Evolutionary conservation across 1,140 invertebrate species (phyloP), one percentile per base, ranked within the genome.

Genomic region (Odontomachus brunneus): DNA sequence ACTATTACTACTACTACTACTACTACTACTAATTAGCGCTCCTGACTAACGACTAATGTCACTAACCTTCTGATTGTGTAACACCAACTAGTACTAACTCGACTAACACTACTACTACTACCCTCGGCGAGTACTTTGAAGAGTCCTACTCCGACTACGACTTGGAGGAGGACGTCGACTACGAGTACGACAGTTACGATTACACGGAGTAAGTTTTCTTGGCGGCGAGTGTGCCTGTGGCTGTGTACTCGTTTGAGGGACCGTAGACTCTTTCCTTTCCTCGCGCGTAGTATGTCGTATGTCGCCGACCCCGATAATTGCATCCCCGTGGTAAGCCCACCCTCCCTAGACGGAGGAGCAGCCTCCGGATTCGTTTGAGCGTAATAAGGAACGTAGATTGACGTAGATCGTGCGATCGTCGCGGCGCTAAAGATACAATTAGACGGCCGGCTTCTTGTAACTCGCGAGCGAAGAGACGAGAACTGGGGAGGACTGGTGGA

Each of bases 111-210:
- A 44, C 38, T 11, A 44, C 38, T 44, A 44, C 38, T 44, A 92
- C 92, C 85, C 74, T 92, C 84, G 90, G 88, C 85, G 92, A 94
- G 84, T 93, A 93, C 84, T 90, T 88, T 89, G 92, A 94, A 82
- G 92, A 94, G 85, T 91, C 91, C 87, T 91, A 94, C 87, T 91
- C 90, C 84, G 92, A 94, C 86, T 93, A 94, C 87, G 93, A 94
- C 86, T 91, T 91, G 83, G 93, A 94, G 84, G 93, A 93, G 88
- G 92, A 93, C 44, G 72, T 90, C 84, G 92, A 94, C 90, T 91
- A 94, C 84, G 93, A 94, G 59, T 91, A 93, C 84, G 92, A 93
- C 83, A 92, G 90, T 91, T 93, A 94, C 85, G 90, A 94, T 89
- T 91, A 94, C 73, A 91, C 90, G 83, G 93, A 94, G 92, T 94